Conservation (phyloP, 1,140 invertebrate species). For the Danaus plexippus region DNA sequence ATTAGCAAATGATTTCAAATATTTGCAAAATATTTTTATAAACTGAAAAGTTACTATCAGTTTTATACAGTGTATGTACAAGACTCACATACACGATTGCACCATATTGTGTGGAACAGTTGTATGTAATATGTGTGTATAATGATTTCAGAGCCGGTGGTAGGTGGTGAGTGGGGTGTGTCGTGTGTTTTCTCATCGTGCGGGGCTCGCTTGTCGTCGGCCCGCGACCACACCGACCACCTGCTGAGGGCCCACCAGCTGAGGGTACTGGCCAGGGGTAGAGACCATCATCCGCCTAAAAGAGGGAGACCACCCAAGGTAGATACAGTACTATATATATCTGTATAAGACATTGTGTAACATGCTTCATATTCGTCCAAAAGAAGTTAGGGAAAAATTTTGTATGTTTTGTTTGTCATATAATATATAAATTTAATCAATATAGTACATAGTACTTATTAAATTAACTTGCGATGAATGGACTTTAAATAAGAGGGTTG, state of each 20-base stretch:
- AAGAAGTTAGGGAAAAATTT: background rate
- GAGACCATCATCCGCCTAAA: constrained; percentile 27
- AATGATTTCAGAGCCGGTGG: background rate
- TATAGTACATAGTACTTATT: too few relatives aligned
- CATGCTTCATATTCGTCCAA: too few relatives aligned
- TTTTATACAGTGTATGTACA: too few relatives aligned
- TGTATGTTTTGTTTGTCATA: background rate
- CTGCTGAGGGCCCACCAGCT: constrained; percentile 59
- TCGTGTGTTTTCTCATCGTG: constrained; percentile 58
- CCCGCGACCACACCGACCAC: constrained; percentile 56
- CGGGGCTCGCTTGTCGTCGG: constrained; percentile 38
- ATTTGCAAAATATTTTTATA: too few relatives aligned
- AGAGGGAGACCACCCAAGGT: constrained; percentile 50
- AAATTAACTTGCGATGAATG: too few relatives aligned
- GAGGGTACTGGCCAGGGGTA: constrained; percentile 37
- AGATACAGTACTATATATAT: background rate
- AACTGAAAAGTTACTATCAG: too few relatives aligned
- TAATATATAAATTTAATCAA: too few relatives aligned
- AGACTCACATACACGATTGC: too few relatives aligned
- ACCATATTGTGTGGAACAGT: too few relatives aligned
- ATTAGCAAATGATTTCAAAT: too few relatives aligned
- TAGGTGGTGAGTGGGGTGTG: constrained; percentile 22
- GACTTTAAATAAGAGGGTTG: too few relatives aligned
- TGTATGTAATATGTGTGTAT: too few relatives aligned
- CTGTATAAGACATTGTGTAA: background rate